Base-by-base conservation (phyloP, 2,888 invertebrate genomes). In the Rugalucina vietnamica region DNA sequence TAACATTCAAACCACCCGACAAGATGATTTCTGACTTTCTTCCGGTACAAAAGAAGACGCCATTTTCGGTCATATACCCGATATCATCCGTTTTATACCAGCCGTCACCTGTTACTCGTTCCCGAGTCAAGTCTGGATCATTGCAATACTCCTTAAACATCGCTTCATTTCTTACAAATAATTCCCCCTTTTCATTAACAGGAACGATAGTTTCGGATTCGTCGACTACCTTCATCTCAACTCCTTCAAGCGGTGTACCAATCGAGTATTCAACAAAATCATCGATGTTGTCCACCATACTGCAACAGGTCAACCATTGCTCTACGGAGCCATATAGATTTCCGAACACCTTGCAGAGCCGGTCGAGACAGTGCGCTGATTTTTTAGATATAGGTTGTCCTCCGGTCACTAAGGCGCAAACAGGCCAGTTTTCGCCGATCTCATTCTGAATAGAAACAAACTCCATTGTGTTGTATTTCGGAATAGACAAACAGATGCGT, bases 11-110 rank as follows among this genome's bases (percentile, higher is more conserved):
- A 34, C 34, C 65, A 65, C 65, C 65, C 14, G 65, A 34, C 8
- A 65, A 12, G 18, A 65, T 65, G 21, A 65, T 34, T 1, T 65
- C 65, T 14, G 65, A 65, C 24, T 65, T 65, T 65, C 65, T 32
- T 34, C 65, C 65, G 32, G 32, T 34, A 65, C 65, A 65, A 18
- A 34, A 65, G 65, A 65, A 34, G 8, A 34, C 14, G 4, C 65
- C 65, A 34, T 3, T 18, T 65, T 65, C 65, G 8, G 50, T 27
- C 73, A 77, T 24, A 49, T 77, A 29, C 49, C 77, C 27, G 37
- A 72, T 39, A 34, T 81, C 81, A n/a, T 76, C 81, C 1, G 81
- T 72, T 39, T 49, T 57, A 34, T 72, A 81, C 81, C 81, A 81
- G 14, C 76, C 76, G 27, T 76, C 81, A 1, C 32, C 32, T 24